These are phyloP conservation scores for Dolichopus griseipennis DNA, from an alignment of 2,888 invertebrate species.

Conservation along the genomic window DNA sequence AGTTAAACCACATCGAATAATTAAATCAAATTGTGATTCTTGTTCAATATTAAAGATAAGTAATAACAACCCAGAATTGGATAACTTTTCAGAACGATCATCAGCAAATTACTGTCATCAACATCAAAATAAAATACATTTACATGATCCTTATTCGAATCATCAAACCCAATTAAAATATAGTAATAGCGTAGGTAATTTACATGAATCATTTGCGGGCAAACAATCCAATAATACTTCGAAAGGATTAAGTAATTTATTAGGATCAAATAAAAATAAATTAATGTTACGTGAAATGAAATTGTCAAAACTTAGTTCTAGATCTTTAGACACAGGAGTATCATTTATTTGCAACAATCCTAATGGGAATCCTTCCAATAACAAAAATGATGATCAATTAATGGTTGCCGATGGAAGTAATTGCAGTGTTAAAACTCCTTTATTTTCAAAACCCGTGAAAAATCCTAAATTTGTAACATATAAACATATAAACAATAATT, in stretches of 20 bases:
- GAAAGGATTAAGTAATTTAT: not conserved
- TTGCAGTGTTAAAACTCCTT: constrained; percentile 14
- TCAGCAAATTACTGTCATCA: constrained; percentile 25
- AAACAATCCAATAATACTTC: not conserved
- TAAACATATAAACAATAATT: constrained; percentile 42
- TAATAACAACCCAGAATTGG: constrained; percentile 26
- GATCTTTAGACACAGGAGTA: constrained; percentile 36
- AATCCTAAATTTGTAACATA: constrained; percentile 16
- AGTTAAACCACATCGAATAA: constrained; percentile 45
- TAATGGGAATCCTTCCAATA: constrained; percentile 10
- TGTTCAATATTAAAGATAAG: constrained; percentile 37
- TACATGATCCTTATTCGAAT: constrained; percentile 20
- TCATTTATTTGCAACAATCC: constrained; percentile 26
- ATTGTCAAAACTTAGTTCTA: constrained; percentile 38
- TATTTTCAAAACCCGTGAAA: not conserved
- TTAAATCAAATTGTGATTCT: constrained; percentile 45
- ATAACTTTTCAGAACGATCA: constrained; percentile 21
- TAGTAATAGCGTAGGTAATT: constrained; percentile 11
- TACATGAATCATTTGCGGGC: constrained; percentile 52
- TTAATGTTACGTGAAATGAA: constrained; percentile 26
- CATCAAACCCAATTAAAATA: constrained; percentile 19
- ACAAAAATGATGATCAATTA: constrained; percentile 9
- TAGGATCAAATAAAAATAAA: not conserved
- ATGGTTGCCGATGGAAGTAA: constrained; percentile 11
- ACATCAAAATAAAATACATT: not conserved